Evolutionary conservation across 2,888 invertebrate species (phyloP).

Genomic region (Xestobium rufovillosum): DNA sequence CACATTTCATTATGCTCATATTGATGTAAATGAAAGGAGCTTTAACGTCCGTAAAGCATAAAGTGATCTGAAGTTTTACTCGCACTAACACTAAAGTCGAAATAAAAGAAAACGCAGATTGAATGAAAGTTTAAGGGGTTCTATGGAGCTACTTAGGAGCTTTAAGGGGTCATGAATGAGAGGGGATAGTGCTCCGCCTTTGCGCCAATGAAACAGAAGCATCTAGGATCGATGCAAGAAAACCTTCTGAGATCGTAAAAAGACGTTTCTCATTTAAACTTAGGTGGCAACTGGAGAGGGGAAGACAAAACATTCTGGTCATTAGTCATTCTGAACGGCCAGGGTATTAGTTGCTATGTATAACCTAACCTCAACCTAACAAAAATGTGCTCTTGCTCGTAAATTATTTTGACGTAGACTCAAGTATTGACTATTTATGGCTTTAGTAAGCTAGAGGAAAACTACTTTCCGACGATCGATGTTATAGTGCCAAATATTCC

Average conservation of each 20-base stretch:
- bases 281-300: constrained; percentile 29
- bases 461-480: constrained; percentile 35
- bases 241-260: constrained; percentile 45
- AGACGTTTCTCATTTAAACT: constrained; percentile 43
- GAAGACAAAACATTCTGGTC: constrained; percentile 41
- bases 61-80: too few relatives aligned
- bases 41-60: too few relatives aligned
- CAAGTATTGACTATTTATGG: constrained; percentile 36
- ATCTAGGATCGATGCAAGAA: constrained; percentile 42
- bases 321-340: constrained; percentile 43
- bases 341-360: constrained; percentile 43
- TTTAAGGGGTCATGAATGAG: constrained; percentile 30
- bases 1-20: too few relatives aligned
- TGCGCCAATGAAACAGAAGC: constrained; percentile 37
- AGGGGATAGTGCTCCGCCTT: constrained; percentile 40
- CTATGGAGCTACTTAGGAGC: constrained; percentile 22
- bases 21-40: too few relatives aligned
- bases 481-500: too few relatives aligned
- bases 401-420: constrained; percentile 44
- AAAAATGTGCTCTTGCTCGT: constrained; percentile 43
- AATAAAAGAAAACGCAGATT: constrained; percentile 17
- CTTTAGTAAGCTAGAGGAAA: constrained; percentile 30
- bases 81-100: too few relatives aligned
- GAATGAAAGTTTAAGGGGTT: constrained; percentile 27
- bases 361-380: constrained; percentile 41